Evolutionary conservation across 1,140 invertebrate genomes (phyloP).

Genomic region (Drosophila eugracilis): DNA sequence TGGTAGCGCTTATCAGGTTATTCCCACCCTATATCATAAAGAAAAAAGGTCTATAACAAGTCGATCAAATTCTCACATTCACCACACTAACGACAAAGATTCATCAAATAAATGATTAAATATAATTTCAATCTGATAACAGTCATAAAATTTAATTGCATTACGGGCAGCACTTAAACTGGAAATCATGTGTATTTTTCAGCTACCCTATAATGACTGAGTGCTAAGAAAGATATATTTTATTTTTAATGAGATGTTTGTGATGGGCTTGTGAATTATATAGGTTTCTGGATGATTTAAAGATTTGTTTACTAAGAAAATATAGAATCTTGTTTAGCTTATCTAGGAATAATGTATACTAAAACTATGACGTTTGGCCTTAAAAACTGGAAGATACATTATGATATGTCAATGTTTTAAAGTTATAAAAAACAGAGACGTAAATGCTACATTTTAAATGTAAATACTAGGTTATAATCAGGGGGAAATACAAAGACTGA

Average conservation of each 20-base stretch:
- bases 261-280: not conserved
- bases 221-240: not conserved
- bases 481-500: not conserved
- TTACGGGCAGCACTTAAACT: conserved; percentile 35
- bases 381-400: no score
- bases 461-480: no score
- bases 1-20: conserved; percentile 14
- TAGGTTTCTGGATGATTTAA: no score
- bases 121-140: conserved; percentile 33
- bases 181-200: conserved; percentile 18
- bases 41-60: not conserved
- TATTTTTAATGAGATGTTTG: not conserved
- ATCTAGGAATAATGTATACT: no score
- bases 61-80: conserved; percentile 8
- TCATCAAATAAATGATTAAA: conserved; percentile 17
- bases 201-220: conserved; percentile 15
- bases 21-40: not conserved
- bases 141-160: conserved; percentile 34
- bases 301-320: no score
- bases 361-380: no score
- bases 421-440: no score
- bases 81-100: conserved; percentile 2
- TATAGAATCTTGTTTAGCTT: no score
- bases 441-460: no score
- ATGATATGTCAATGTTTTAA: no score